Evolutionary conservation across 2,113 vertebrate genomes (phyloP).

Genomic region (Hirundichthys speculiger): DNA sequence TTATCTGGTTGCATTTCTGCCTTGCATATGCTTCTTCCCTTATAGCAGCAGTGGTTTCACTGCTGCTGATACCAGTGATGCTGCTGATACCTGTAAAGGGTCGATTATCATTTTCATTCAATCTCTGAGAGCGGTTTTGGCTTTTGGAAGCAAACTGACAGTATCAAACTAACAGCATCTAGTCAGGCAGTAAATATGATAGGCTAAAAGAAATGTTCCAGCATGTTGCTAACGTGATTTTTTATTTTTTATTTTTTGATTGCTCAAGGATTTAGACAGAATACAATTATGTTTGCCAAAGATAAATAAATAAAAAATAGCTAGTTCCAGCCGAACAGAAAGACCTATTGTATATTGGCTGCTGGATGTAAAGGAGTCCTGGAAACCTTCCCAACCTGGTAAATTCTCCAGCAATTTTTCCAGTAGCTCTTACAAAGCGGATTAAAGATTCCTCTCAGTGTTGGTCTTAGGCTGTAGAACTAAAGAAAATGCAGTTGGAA

Average conservation of each 20-base stretch:
- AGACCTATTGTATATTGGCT: slow-evolving; percentile 4
- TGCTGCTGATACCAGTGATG: too few species aligned
- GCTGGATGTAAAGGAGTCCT: slow-evolving; percentile 21
- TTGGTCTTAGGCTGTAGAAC: slow-evolving; percentile 1
- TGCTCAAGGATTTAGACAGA: slow-evolving; percentile 27
- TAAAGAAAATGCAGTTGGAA: slow-evolving; percentile 14
- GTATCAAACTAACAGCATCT: slow-evolving; percentile 8
- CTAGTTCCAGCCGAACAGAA: slow-evolving; percentile 23
- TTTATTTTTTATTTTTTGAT: neutral
- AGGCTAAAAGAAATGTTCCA: neutral
- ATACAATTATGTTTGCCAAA: slow-evolving; percentile 13
- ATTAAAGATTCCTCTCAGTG: slow-evolving; percentile 12
- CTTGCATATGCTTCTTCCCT: neutral
- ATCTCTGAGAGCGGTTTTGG: slow-evolving; percentile 7
- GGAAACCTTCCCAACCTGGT: slow-evolving; percentile 27
- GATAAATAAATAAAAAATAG: neutral
- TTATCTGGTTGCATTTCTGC: slow-evolving; percentile 7
- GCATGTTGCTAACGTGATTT: neutral
- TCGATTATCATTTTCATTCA: slow-evolving; percentile 8
- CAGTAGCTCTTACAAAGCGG: slow-evolving; percentile 6
- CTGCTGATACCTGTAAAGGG: slow-evolving; percentile 6
- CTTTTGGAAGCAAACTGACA: slow-evolving; percentile 1
- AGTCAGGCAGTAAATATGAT: slow-evolving; percentile 14
- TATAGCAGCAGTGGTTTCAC: too few species aligned
- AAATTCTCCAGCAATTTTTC: slow-evolving; percentile 12